Base-by-base conservation (phyloP, 30 jellyfish, hydroid and myxozoan species). In the Aurelia sp. region DNA sequence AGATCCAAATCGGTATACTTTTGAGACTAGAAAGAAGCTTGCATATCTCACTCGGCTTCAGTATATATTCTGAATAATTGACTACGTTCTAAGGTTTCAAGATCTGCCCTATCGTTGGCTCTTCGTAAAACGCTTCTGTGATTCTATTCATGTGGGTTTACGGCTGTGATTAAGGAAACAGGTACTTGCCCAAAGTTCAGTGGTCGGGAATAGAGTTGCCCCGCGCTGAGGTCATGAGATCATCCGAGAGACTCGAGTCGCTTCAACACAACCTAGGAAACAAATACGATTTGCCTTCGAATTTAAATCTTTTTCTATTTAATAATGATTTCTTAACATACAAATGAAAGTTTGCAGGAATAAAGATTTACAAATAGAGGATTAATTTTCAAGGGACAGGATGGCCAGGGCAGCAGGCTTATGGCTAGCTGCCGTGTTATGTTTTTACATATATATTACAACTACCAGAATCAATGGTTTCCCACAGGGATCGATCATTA, bases 101-200 rank as follows among this genome's bases (percentile, higher is more conserved):
- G 87, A 58, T 59, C 66, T 55, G 76, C 20, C 74, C 73, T 79
- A 79, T 79, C 89, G 64, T 44, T 79, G 77, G 80, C 51, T 70
- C 81, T n/a, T 23, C 66, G 75, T 66, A 66, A 60, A 81, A 81
- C 92, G 92, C 92, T 82, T 70, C 79, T 57, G 33, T 82, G 92
- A 82, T 71, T 71, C 85, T 27, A 82, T 82, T 82, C 85, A 82
- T 33, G 15, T 55, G 48, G 92, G 72, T 66, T 82, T 67, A 82
- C 85, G 81, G 70, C 71, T 21, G 52, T 74, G 85, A 69, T 57
- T 67, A 82, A 11, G 71, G 75, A 11, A 55, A 47, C 92, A 82
- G 92, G 92, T 82, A 82, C 86, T 71, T 71, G 86, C 78, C 65
- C 92, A 82, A 23, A 71, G 92, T 82, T 82, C 92, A 82, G 83